phyloP scores from a whole-genome alignment of 1,140 invertebrate species.

The Sminthurinus signatus region DNA sequence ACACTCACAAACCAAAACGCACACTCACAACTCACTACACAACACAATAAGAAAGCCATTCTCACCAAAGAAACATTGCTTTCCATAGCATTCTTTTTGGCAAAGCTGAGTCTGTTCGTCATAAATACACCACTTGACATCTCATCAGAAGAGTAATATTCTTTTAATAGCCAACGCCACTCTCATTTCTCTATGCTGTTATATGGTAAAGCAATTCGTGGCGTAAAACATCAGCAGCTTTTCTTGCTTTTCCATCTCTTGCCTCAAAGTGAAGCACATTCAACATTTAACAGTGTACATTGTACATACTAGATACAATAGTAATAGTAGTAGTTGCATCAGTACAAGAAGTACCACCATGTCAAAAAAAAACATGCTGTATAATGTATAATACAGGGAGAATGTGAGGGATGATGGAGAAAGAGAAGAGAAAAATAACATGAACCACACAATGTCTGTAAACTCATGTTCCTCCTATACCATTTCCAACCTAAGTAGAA shows the following conservation, averaged over 20 bases:
- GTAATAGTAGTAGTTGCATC: neutral
- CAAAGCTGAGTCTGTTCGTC: neutral
- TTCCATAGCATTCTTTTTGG: neutral
- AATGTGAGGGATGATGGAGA: no score
- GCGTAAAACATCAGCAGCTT: neutral
- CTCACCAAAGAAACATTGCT: neutral
- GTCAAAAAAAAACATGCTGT: no score
- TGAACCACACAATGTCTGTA: no score
- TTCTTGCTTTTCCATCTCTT: neutral
- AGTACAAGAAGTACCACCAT: neutral
- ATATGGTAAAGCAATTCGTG: no score
- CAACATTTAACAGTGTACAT: neutral
- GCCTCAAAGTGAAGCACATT: neutral
- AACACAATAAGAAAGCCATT: neutral
- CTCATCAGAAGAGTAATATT: constrained; percentile 11
- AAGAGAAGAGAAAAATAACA: no score
- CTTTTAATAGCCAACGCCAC: constrained; percentile 10
- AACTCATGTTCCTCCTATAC: no score
- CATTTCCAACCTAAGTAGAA: no score
- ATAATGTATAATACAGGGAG: no score
- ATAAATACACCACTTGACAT: constrained; percentile 13
- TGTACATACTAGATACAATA: neutral
- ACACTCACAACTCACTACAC: neutral
- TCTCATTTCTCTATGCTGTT: neutral
- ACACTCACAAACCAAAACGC: neutral